These are phyloP conservation scores for Nymphalis c-album DNA, from an alignment of 2,888 invertebrate genomes.

Conservation along the genomic window DNA sequence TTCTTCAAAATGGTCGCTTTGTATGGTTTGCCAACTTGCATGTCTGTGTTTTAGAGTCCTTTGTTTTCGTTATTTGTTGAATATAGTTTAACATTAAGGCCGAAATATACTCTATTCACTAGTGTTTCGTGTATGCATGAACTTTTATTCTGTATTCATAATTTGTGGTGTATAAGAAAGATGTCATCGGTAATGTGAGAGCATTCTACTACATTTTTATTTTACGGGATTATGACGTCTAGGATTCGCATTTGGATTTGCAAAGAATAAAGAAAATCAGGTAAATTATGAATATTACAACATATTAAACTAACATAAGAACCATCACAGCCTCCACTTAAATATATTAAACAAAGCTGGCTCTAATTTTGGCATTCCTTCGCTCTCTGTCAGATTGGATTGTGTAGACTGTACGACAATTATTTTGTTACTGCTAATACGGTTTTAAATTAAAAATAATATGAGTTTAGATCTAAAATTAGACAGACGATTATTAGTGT, in stretches of 20 bases:
- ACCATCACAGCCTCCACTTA: slow-evolving; percentile 32
- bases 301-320: slow-evolving; percentile 33
- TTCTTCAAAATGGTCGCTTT: slow-evolving; percentile 88
- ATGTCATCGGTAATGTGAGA: slow-evolving; percentile 82
- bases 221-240: slow-evolving; percentile 73
- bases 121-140: slow-evolving; percentile 50
- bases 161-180: slow-evolving; percentile 64
- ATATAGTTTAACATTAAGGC: slow-evolving; percentile 52
- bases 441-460: slow-evolving; percentile 34
- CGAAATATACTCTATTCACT: slow-evolving; percentile 50
- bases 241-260: slow-evolving; percentile 59
- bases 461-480: background rate
- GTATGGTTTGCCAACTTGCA: slow-evolving; percentile 84
- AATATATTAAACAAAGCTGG: slow-evolving; percentile 58
- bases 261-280: slow-evolving; percentile 61
- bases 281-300: slow-evolving; percentile 52
- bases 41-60: slow-evolving; percentile 79
- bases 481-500: background rate
- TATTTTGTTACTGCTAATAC: slow-evolving; percentile 36
- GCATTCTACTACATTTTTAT: slow-evolving; percentile 71
- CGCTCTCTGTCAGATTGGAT: slow-evolving; percentile 69
- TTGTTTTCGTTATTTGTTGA: slow-evolving; percentile 73
- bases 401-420: slow-evolving; percentile 49
- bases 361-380: slow-evolving; percentile 79
- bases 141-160: slow-evolving; percentile 49